Evolutionary conservation across 2,797 vertebrate species (phyloP).

Genomic region (Phrynocephalus guinanensis): DNA sequence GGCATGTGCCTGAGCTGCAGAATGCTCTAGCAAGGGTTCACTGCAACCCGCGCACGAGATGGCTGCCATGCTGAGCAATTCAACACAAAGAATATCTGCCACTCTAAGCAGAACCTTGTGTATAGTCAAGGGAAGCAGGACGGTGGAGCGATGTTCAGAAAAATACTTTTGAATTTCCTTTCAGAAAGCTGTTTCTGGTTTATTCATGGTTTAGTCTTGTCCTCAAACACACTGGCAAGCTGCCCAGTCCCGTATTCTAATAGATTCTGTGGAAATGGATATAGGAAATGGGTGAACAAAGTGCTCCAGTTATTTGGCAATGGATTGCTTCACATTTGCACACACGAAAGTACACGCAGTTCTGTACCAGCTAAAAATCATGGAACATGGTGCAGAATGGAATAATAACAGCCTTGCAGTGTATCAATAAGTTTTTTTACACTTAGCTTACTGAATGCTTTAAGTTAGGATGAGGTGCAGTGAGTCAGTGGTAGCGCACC

Average conservation of each 20-base stretch:
- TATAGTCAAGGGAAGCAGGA: slow-evolving; percentile 13
- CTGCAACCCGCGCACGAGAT: slow-evolving; percentile 50
- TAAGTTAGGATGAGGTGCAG: not conserved
- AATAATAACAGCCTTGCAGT: not conserved
- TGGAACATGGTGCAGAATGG: not conserved
- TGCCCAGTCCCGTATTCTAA: not conserved
- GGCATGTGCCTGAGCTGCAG: slow-evolving; percentile 57
- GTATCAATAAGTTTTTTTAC: not conserved
- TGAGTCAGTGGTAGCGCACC: not conserved
- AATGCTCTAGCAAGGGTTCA: slow-evolving; percentile 52
- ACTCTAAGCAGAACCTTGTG: slow-evolving; percentile 5
- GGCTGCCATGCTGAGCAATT: slow-evolving; percentile 45
- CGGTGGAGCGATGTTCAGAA: slow-evolving; percentile 41
- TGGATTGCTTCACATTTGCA: not conserved
- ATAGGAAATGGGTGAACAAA: not conserved
- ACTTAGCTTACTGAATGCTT: no score
- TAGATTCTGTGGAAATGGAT: not conserved
- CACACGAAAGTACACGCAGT: not conserved
- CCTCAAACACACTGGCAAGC: not conserved
- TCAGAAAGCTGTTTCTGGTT: not conserved
- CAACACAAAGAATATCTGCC: slow-evolving; percentile 57
- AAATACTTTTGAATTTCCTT: slow-evolving; percentile 44
- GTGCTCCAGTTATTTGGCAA: not conserved
- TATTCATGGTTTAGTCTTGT: not conserved
- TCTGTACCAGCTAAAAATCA: not conserved